Conservation (phyloP, 2,888 invertebrate species). For the Platycheirus albimanus region DNA sequence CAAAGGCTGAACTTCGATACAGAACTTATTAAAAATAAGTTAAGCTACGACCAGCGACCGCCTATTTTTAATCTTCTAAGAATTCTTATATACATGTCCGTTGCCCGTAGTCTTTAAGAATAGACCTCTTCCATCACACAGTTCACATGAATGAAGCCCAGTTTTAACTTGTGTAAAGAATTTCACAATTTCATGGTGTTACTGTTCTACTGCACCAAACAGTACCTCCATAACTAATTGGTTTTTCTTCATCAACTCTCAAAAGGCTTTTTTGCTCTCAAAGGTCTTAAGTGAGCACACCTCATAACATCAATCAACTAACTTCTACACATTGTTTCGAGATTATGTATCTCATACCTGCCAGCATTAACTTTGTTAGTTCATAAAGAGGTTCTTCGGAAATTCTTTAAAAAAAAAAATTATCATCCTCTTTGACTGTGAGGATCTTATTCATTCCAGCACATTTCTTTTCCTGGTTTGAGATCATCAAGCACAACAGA, state of each 20-base stretch:
- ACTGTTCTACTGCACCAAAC: background rate
- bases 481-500: slow-evolving; percentile 36
- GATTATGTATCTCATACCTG: slow-evolving; percentile 45
- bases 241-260: slow-evolving; percentile 25
- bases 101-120: slow-evolving; percentile 2
- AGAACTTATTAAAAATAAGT: background rate
- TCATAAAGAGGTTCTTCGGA: slow-evolving; percentile 34
- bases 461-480: slow-evolving; percentile 44
- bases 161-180: background rate
- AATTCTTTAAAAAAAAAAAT: slow-evolving; percentile 30
- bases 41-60: too few species aligned
- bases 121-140: background rate
- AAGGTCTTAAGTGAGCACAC: slow-evolving; percentile 18
- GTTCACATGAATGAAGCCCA: background rate
- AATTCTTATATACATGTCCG: slow-evolving; percentile 33
- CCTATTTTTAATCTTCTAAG: slow-evolving; percentile 15
- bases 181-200: slow-evolving; percentile 10
- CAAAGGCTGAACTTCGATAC: background rate
- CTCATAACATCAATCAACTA: slow-evolving; percentile 53
- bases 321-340: slow-evolving; percentile 19
- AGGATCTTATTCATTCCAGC: background rate
- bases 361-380: slow-evolving; percentile 8
- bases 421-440: slow-evolving; percentile 8
- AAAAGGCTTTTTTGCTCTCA: background rate
- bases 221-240: slow-evolving; percentile 40